A percentile compares a stretch with the other conserved stretches of the same genome.
Conservation (phyloP, 2,797 vertebrate genomes). For the Astyanax mexicanus region DNA sequence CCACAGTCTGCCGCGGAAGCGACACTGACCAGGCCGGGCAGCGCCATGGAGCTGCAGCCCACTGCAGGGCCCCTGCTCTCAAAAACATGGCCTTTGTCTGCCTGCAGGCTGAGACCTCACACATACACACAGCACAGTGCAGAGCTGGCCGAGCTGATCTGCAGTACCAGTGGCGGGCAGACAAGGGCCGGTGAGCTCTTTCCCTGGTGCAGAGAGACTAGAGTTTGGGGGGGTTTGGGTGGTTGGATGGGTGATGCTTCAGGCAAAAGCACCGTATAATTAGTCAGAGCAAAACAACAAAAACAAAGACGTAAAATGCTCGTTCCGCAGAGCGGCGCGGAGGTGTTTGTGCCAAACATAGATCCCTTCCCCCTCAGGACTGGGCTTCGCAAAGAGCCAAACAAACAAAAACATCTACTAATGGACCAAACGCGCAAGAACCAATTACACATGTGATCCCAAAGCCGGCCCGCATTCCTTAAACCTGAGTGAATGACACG, state of each 20-base stretch:
- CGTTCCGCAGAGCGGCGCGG: constrained; percentile 20
- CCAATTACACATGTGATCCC: constrained; percentile 14
- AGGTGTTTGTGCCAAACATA: constrained; percentile 37
- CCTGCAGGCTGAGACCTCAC: constrained; percentile 62
- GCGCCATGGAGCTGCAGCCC: constrained; percentile 53
- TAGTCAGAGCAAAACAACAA: constrained; percentile 43
- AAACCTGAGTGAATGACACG: constrained; percentile 8
- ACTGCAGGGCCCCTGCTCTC: constrained; percentile 58
- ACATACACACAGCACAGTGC: constrained; percentile 11
- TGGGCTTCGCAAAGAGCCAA: background rate
- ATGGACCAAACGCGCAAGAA: constrained; percentile 25
- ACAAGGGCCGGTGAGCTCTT: constrained; percentile 61
- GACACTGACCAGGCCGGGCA: constrained; percentile 60
- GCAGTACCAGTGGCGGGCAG: constrained; percentile 62
- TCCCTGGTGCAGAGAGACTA: background rate
- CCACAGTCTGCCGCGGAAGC: constrained; percentile 46
- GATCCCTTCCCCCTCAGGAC: constrained; percentile 12
- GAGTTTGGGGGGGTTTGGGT: constrained; percentile 26
- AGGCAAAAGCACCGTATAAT: constrained; percentile 52
- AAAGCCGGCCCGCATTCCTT: constrained; percentile 8
- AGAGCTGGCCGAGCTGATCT: too few relatives aligned
- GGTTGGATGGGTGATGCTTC: constrained; percentile 45
- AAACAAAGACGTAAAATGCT: constrained; percentile 44
- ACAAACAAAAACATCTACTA: constrained; percentile 32
- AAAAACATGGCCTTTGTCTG: constrained; percentile 73